Evolutionary conservation across 2,797 vertebrate species (phyloP).

Genomic region (Onychomys arenicola): DNA sequence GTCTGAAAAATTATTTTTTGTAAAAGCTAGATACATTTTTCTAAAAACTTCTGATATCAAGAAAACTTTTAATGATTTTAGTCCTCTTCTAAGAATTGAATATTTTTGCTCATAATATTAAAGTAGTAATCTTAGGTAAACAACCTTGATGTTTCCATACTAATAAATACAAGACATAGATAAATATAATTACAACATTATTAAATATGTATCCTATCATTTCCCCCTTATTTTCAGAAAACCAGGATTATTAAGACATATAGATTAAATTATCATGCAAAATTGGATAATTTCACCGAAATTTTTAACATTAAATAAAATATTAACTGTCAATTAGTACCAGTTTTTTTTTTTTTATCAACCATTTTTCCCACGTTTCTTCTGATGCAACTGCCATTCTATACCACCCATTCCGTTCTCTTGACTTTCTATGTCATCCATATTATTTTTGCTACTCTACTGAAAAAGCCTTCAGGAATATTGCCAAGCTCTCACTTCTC

Average conservation of each 20-base stretch:
- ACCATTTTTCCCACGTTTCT: not conserved
- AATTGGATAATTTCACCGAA: constrained; percentile 1
- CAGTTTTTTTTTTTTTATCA: not conserved
- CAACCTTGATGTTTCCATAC: constrained; percentile 43
- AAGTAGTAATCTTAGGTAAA: constrained; percentile 55
- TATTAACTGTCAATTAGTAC: not conserved
- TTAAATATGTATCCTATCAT: not conserved
- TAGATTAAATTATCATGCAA: not conserved
- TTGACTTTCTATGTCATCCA: not conserved
- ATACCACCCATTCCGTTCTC: not conserved
- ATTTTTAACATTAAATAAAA: constrained; percentile 16
- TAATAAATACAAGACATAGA: not conserved
- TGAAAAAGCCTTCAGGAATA: not conserved
- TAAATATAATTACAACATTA: not conserved
- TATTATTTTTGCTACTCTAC: not conserved
- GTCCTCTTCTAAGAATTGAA: constrained; percentile 20
- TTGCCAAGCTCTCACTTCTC: not conserved
- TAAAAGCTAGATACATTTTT: constrained; percentile 68
- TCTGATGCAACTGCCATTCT: not conserved
- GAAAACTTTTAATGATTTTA: constrained; percentile 73
- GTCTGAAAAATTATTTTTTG: constrained; percentile 78
- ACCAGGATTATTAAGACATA: not conserved
- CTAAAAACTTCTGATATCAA: constrained; percentile 69
- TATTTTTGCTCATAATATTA: constrained; percentile 33
- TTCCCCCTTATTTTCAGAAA: not conserved